phyloP scores from a whole-genome alignment of 2,888 invertebrate species.

The Ectropis crepuscularia region DNA sequence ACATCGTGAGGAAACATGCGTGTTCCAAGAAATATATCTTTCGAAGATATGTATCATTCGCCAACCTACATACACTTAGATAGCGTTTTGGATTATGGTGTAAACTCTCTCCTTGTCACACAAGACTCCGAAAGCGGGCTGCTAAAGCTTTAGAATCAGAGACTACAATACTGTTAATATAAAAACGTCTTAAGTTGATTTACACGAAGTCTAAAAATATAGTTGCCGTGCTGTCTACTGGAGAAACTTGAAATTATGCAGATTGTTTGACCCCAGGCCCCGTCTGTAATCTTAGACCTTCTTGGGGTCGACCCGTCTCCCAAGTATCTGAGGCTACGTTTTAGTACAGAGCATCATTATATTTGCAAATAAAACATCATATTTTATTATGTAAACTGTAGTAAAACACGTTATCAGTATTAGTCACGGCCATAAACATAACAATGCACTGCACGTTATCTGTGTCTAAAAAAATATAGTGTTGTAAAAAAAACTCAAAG shows the following conservation, averaged over 20 bases:
- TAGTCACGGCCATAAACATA: constrained; percentile 10
- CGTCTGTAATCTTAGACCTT: constrained; percentile 4
- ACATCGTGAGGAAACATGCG: too few relatives aligned
- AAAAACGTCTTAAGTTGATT: too few relatives aligned
- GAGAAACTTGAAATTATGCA: constrained; percentile 1
- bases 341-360: background rate
- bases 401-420: constrained; percentile 17
- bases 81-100: too few relatives aligned
- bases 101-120: too few relatives aligned
- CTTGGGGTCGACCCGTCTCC: background rate
- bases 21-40: too few relatives aligned
- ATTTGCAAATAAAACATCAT: background rate
- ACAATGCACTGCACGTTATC: background rate
- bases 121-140: too few relatives aligned
- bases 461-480: background rate
- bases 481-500: constrained; percentile 1
- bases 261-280: constrained; percentile 4
- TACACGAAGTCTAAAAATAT: too few relatives aligned
- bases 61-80: too few relatives aligned
- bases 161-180: too few relatives aligned
- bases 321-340: background rate
- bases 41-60: too few relatives aligned
- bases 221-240: background rate
- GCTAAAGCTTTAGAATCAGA: too few relatives aligned
- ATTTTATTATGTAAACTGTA: background rate